phyloP scores from a whole-genome alignment of 1,140 invertebrate species.

The Psilanteris sp. region DNA sequence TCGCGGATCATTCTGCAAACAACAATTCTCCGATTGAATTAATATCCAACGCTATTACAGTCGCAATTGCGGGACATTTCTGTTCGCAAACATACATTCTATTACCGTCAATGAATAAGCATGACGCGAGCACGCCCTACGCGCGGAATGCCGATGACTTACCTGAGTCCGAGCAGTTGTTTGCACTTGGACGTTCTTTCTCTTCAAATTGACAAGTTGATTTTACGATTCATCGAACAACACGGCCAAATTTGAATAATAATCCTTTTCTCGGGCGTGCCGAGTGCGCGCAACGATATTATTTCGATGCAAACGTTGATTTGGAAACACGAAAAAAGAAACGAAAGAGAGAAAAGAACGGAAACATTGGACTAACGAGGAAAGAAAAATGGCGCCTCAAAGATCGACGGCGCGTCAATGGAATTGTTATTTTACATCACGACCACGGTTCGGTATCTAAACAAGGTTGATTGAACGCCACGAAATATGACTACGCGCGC shows the following conservation, averaged over 20 bases:
- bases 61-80: conserved; percentile 14
- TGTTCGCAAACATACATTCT: conserved; percentile 53
- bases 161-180: conserved; percentile 34
- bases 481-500: conserved; percentile 4
- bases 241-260: conserved; percentile 38
- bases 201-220: conserved; percentile 51
- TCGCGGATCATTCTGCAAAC: conserved; percentile 31
- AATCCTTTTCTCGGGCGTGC: conserved; percentile 1
- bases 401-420: too few species aligned
- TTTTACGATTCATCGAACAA: conserved; percentile 54
- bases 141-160: conserved; percentile 46
- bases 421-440: too few species aligned
- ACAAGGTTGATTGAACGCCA: too few species aligned
- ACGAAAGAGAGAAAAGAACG: too few species aligned
- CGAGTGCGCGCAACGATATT: neutral
- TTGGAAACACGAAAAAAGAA: too few species aligned
- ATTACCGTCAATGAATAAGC: conserved; percentile 62
- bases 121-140: conserved; percentile 42
- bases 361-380: too few species aligned
- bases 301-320: conserved; percentile 31
- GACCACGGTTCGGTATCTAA: too few species aligned
- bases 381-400: too few species aligned
- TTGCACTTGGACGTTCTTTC: conserved; percentile 41
- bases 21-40: conserved; percentile 14
- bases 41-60: conserved; percentile 49